Percentiles rank a stretch among this genome's conserved stretches.
These are phyloP conservation scores for Dasysyrphus albostriatus DNA, from an alignment of 2,888 invertebrate species.

Conservation along the genomic window DNA sequence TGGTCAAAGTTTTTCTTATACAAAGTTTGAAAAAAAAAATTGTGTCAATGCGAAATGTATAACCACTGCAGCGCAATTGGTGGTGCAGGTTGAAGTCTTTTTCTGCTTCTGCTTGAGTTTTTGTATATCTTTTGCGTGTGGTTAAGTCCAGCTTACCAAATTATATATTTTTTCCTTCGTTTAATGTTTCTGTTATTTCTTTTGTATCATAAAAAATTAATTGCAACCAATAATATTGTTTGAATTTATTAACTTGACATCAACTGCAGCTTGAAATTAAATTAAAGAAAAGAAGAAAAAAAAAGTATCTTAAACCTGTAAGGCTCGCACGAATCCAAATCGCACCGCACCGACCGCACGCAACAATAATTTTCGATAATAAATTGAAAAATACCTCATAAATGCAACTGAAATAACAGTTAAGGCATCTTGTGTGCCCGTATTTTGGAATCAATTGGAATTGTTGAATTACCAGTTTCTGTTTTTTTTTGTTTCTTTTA, in stretches of 20 bases:
- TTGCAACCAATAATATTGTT: slow-evolving; percentile 59
- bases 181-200: slow-evolving; percentile 24
- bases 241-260: slow-evolving; percentile 72
- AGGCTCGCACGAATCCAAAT: slow-evolving; percentile 32
- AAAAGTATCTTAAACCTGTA: slow-evolving; percentile 36
- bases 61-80: slow-evolving; percentile 52
- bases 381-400: slow-evolving; percentile 55
- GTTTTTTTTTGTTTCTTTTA: slow-evolving; percentile 9
- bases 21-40: slow-evolving; percentile 36
- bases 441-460: slow-evolving; percentile 37
- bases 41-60: slow-evolving; percentile 74
- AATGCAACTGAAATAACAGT: slow-evolving; percentile 47
- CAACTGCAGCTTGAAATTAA: not conserved
- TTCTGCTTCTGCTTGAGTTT: not conserved
- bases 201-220: slow-evolving; percentile 36
- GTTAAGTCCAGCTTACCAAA: slow-evolving; percentile 40
- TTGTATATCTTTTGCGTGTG: slow-evolving; percentile 52
- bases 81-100: slow-evolving; percentile 53
- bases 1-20: slow-evolving; percentile 68
- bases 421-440: slow-evolving; percentile 39
- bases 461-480: slow-evolving; percentile 65
- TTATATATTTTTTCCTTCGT: slow-evolving; percentile 30
- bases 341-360: slow-evolving; percentile 20
- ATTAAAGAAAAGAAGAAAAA: not conserved
- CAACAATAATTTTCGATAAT: slow-evolving; percentile 49